Evolutionary conservation across 2,113 vertebrate genomes (phyloP).

Genomic region (Tetrax tetrax): DNA sequence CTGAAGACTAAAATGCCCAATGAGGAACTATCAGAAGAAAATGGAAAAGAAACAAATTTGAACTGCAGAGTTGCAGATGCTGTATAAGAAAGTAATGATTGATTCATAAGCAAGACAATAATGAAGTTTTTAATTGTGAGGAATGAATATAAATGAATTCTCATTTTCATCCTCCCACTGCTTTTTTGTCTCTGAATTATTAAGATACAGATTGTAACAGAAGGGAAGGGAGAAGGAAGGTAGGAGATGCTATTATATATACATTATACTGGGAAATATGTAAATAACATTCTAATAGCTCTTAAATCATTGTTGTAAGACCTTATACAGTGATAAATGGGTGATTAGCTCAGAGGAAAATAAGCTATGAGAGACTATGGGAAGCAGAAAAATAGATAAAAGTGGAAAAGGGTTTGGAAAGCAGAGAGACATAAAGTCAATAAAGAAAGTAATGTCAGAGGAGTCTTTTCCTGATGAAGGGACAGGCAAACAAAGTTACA

Average conservation of each 20-base stretch:
- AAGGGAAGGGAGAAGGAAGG: not conserved
- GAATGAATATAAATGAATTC: not conserved
- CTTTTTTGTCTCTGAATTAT: not conserved
- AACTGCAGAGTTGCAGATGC: not conserved
- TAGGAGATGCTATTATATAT: not conserved
- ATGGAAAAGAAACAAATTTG: not conserved
- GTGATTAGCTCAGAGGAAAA: not conserved
- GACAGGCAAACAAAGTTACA: not conserved
- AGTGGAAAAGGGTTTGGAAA: not conserved
- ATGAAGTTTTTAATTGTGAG: not conserved
- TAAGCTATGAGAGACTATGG: not conserved
- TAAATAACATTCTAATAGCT: not conserved
- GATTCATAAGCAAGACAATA: not conserved
- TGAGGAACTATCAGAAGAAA: not conserved
- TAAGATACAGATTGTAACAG: not conserved
- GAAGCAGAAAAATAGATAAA: not conserved
- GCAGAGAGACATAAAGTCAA: not conserved
- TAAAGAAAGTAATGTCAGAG: not conserved
- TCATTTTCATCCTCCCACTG: not conserved
- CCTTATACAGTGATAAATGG: not conserved
- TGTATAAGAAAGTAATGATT: not conserved
- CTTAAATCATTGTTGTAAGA: not conserved
- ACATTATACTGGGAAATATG: not conserved
- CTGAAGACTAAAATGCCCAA: not conserved
- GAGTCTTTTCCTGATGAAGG: not conserved